Percentiles rank a stretch among this genome's conserved stretches.
These are phyloP conservation scores for Scylla paramamosain DNA, from an alignment of 1,140 invertebrate genomes.

Conservation along the genomic window DNA sequence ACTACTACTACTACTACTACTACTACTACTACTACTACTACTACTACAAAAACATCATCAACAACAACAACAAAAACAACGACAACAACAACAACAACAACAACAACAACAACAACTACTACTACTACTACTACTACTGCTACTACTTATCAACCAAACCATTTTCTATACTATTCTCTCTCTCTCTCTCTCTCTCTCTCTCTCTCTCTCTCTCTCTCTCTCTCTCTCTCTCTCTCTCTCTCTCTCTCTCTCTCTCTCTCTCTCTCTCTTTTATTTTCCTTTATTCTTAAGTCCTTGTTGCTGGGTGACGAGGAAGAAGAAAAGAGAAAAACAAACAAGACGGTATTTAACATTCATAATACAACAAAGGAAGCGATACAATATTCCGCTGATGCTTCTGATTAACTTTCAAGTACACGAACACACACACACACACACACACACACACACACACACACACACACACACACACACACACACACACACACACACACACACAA, in stretches of 20 bases:
- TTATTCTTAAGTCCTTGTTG: not conserved
- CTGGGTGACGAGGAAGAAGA: too few species aligned
- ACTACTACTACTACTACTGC: too few species aligned
- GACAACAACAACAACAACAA: too few species aligned
- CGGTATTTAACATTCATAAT: too few species aligned
- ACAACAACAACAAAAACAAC: too few species aligned
- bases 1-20: not conserved
- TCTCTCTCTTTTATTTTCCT: not conserved
- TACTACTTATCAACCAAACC: not conserved
- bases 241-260: not conserved
- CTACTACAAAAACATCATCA: too few species aligned
- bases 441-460: conserved; percentile 47
- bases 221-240: not conserved
- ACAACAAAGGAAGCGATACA: too few species aligned
- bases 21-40: not conserved
- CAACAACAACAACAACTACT: too few species aligned
- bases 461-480: conserved; percentile 42
- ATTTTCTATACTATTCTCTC: not conserved
- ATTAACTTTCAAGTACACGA: not conserved
- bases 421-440: conserved; percentile 41
- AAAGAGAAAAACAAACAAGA: too few species aligned
- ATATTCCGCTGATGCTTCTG: not conserved
- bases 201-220: not conserved
- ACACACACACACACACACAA: conserved; percentile 41
- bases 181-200: not conserved